Base-by-base conservation (phyloP, 2,113 vertebrate species). In the Uria aalge region DNA sequence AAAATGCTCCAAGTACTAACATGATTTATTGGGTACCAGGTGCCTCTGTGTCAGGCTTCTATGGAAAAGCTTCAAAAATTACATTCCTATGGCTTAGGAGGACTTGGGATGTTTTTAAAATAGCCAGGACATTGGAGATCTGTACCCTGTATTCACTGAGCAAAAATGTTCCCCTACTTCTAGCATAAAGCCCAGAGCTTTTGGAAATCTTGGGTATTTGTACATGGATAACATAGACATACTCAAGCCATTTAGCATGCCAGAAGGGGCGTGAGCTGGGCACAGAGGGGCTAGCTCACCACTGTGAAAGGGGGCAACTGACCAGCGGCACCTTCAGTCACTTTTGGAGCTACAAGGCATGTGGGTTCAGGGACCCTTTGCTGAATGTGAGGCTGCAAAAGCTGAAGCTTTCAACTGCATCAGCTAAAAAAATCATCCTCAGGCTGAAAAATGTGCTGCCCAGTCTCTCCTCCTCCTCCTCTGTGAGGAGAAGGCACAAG, bases 291-390 rank as follows among this genome's bases (percentile, higher is more conserved):
- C 75, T 8, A 43, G 26, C 34, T 57, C 32, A 27, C 0, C 1
- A 27, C 53, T 19, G 12, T 30, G 34, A 71, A 60, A 43, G 17
- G 19, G 24, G 29, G 38, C 0, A 1, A 17, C 15, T 34, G 30
- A n/a, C 27, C 47, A 48, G 32, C 1, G 1, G 6, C 66, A 43
- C 11, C 50, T 64, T 38, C 27, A 66, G 29, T 15, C 16, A 22
- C 36, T 45, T 71, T 41, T 10, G 26, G 29, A 90, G 41, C 13
- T 23, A 55, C 0, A 0, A 75, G 27, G 7, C 17, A 12, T 0
- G 0, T 9, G 40, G 32, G 15, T 41, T 60, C 22, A 19, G 26
- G 32, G 13, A 59, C 16, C 8, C 27, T 69, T 62, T 2, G 1
- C 57, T 60, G 48, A 63, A 30, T 0, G 0, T 19, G n/a, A 66